phyloP scores from a whole-genome alignment of 2,113 vertebrate genomes.

The Anser cygnoides region DNA sequence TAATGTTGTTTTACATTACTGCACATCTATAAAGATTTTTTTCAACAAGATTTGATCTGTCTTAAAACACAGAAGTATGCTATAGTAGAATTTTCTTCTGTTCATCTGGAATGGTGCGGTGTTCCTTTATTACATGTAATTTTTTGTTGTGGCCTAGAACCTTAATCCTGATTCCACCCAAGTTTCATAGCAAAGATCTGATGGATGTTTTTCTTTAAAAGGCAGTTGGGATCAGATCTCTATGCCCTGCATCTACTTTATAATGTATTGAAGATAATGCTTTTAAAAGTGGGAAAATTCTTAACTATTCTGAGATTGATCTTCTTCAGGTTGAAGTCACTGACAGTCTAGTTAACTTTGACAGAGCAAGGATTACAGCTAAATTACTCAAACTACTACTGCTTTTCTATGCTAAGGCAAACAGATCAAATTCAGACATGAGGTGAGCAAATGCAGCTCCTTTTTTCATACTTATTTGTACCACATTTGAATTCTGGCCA shows the following conservation, averaged over 20 bases:
- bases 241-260: background rate
- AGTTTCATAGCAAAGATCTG: background rate
- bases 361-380: background rate
- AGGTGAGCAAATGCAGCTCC: background rate
- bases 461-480: background rate
- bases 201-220: background rate
- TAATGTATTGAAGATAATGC: background rate
- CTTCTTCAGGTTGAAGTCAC: background rate
- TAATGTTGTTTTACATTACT: background rate
- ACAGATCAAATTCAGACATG: background rate
- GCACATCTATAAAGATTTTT: background rate
- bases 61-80: background rate
- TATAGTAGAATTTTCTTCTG: background rate
- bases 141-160: background rate
- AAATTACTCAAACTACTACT: background rate
- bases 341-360: background rate
- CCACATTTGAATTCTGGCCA: background rate
- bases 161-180: background rate
- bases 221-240: background rate
- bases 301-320: background rate
- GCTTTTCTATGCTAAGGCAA: background rate
- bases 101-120: background rate
- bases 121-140: background rate
- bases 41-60: background rate
- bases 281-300: background rate